phyloP scores from a whole-genome alignment of 1,140 invertebrate species.

The Saccostrea cuccullata region DNA sequence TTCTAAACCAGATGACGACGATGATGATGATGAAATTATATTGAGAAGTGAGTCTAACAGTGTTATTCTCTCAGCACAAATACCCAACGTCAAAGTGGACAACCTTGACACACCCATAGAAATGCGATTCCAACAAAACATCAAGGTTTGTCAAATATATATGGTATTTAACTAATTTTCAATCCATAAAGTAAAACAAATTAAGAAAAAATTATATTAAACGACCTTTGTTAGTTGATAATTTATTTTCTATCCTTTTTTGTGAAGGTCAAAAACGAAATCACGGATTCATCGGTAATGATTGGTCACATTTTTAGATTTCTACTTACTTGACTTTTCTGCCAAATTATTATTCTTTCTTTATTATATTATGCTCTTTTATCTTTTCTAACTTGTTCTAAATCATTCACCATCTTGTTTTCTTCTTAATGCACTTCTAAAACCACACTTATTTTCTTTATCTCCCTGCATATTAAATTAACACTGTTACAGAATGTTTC shows the following conservation, averaged over 20 bases:
- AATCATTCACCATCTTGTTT: too few species aligned
- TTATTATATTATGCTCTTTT: too few species aligned
- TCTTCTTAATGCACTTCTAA: too few species aligned
- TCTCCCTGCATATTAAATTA: too few species aligned
- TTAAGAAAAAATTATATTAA: background rate
- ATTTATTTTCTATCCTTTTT: background rate
- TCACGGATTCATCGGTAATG: background rate
- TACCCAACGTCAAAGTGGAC: conserved; percentile 31
- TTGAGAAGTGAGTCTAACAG: conserved; percentile 11
- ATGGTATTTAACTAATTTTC: background rate
- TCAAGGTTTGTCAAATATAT: background rate
- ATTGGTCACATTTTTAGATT: too few species aligned
- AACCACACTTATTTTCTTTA: too few species aligned
- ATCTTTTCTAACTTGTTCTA: too few species aligned
- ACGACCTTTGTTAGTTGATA: background rate
- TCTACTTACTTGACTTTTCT: too few species aligned
- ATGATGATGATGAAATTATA: background rate
- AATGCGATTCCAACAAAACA: conserved; percentile 25
- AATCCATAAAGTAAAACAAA: background rate
- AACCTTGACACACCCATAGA: conserved; percentile 29
- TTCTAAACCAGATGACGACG: background rate
- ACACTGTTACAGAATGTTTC: too few species aligned
- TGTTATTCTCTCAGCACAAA: conserved; percentile 33
- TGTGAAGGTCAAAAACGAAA: background rate
- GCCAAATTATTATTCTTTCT: too few species aligned